Percentiles rank a stretch among this genome's conserved stretches.
Evolutionary conservation across 2,888 invertebrate genomes (phyloP).

Genomic region (Dione juno): DNA sequence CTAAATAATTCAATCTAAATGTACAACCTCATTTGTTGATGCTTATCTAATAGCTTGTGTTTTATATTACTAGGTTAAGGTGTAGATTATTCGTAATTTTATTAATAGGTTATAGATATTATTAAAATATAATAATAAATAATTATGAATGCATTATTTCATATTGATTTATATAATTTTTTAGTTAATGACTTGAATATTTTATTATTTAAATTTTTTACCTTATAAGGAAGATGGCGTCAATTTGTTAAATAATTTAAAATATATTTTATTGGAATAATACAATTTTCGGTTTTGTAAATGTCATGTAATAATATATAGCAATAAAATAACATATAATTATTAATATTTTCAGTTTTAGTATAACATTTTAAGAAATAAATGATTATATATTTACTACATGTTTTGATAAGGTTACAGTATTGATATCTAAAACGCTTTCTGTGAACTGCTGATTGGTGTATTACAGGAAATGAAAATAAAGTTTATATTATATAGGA

Average conservation of each 20-base stretch:
- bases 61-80: background rate
- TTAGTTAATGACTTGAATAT: background rate
- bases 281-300: background rate
- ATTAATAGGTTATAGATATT: background rate
- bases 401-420: slow-evolving; percentile 11
- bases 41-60: background rate
- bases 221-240: background rate
- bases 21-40: background rate
- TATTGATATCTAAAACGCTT: background rate
- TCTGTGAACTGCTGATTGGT: background rate
- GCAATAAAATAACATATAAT: too few relatives aligned
- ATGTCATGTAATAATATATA: too few relatives aligned
- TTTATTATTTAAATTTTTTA: background rate
- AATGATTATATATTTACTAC: too few relatives aligned
- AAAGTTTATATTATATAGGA: too few relatives aligned
- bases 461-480: background rate
- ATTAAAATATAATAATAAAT: background rate
- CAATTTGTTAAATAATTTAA: background rate
- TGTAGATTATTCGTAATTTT: background rate
- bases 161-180: background rate
- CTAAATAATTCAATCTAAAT: background rate
- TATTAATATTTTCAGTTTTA: too few relatives aligned
- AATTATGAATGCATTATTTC: background rate
- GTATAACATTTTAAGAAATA: too few relatives aligned
- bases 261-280: background rate